phyloP scores from a whole-genome alignment of 2,888 invertebrate genomes.

The Mycalesis mineus region DNA sequence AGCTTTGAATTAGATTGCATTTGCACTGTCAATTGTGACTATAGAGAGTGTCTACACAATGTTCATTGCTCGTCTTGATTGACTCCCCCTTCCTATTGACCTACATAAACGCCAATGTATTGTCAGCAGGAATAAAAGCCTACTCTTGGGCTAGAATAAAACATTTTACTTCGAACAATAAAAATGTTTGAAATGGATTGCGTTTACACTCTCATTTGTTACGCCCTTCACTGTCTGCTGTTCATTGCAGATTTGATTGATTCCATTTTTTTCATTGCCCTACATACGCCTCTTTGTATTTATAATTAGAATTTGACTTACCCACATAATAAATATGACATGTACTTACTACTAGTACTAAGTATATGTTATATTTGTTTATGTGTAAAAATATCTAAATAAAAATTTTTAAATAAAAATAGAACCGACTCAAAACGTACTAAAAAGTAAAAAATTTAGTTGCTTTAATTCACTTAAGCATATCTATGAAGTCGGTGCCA shows the following conservation, averaged over 20 bases:
- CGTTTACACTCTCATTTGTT: not conserved
- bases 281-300: not conserved
- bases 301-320: too few species aligned
- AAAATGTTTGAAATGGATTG: slow-evolving; percentile 1
- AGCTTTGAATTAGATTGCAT: slow-evolving; percentile 1
- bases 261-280: not conserved
- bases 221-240: not conserved
- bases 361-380: too few species aligned
- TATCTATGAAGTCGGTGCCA: too few species aligned
- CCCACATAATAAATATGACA: too few species aligned
- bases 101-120: slow-evolving; percentile 22
- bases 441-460: too few species aligned
- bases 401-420: too few species aligned
- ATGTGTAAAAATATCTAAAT: too few species aligned
- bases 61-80: slow-evolving; percentile 16
- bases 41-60: slow-evolving; percentile 13
- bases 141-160: slow-evolving; percentile 8
- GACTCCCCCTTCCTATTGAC: slow-evolving; percentile 13
- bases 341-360: too few species aligned
- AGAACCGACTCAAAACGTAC: too few species aligned
- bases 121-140: slow-evolving; percentile 21
- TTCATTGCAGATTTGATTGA: not conserved
- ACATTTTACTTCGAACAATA: slow-evolving; percentile 12
- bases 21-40: slow-evolving; percentile 1
- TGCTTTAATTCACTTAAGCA: too few species aligned